Conservation (phyloP, 2,888 invertebrate species). For the Drosophila niveifrons region DNA sequence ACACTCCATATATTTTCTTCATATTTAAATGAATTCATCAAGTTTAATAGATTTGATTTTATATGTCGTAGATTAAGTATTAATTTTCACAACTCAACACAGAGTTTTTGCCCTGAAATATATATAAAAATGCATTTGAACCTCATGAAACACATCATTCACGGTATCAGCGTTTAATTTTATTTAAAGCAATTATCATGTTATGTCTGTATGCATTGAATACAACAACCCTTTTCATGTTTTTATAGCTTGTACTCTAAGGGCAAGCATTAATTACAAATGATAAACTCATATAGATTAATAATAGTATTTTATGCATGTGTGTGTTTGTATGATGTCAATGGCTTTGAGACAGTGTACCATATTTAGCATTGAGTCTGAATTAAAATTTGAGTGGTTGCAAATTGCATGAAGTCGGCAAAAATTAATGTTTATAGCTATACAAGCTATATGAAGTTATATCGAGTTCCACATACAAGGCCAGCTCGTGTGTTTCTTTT, state of each 20-base stretch:
- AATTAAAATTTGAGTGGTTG: constrained; percentile 18
- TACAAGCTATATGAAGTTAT: constrained; percentile 21
- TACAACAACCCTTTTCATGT: neutral
- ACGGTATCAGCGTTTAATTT: constrained; percentile 1
- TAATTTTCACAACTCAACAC: neutral
- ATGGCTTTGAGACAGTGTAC: neutral
- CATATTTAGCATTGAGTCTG: constrained; percentile 37
- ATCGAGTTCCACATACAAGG: constrained; percentile 59
- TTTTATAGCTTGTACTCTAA: neutral
- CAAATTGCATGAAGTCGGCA: constrained; percentile 41
- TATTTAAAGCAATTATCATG: constrained; percentile 1
- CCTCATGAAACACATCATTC: neutral
- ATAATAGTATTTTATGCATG: constrained; percentile 4
- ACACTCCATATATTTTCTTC: no score
- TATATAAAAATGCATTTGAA: neutral
- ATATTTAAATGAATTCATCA: neutral
- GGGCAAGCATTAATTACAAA: constrained; percentile 1
- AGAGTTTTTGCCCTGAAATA: neutral
- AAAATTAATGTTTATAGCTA: constrained; percentile 32
- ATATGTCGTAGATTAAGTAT: neutral
- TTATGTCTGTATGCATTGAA: neutral
- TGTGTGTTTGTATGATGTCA: constrained; percentile 2
- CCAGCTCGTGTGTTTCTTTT: constrained; percentile 22
- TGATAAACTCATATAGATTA: constrained; percentile 7
- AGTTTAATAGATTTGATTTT: neutral